phyloP scores from a whole-genome alignment of 2,888 invertebrate species.

The Lasioglossum figueresi region DNA sequence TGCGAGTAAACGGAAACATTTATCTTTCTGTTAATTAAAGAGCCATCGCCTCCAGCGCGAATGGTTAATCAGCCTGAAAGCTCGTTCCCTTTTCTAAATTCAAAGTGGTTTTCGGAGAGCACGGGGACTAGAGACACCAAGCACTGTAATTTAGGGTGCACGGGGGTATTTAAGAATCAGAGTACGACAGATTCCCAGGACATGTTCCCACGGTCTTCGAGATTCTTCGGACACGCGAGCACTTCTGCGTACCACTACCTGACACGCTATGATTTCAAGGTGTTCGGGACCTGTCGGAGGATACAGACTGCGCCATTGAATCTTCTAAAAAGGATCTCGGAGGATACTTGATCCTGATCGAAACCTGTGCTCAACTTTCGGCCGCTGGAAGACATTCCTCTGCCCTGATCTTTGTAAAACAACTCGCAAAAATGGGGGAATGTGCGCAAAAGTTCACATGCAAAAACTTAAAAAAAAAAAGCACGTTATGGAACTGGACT shows the following conservation, averaged over 20 bases:
- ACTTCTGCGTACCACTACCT: conserved; percentile 42
- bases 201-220: conserved; percentile 67
- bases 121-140: not conserved
- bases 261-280: conserved; percentile 61
- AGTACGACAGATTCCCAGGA: conserved; percentile 38
- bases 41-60: not conserved
- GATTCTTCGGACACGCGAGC: conserved; percentile 63
- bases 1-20: too few relatives aligned
- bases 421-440: not conserved
- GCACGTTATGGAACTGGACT: too few relatives aligned
- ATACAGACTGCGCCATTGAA: conserved; percentile 42
- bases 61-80: not conserved
- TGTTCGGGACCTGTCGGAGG: conserved; percentile 47
- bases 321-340: conserved; percentile 25
- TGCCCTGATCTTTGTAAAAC: not conserved
- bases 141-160: conserved; percentile 31
- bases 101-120: conserved; percentile 1
- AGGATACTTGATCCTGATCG: not conserved
- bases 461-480: not conserved
- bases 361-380: not conserved
- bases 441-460: not conserved
- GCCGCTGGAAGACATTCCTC: not conserved
- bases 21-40: not conserved
- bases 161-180: conserved; percentile 28
- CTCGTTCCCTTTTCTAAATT: not conserved